Percentiles rank a stretch among this genome's conserved stretches.
These are phyloP conservation scores for Patella vulgata DNA, from an alignment of 1,140 invertebrate species.

Conservation along the genomic window DNA sequence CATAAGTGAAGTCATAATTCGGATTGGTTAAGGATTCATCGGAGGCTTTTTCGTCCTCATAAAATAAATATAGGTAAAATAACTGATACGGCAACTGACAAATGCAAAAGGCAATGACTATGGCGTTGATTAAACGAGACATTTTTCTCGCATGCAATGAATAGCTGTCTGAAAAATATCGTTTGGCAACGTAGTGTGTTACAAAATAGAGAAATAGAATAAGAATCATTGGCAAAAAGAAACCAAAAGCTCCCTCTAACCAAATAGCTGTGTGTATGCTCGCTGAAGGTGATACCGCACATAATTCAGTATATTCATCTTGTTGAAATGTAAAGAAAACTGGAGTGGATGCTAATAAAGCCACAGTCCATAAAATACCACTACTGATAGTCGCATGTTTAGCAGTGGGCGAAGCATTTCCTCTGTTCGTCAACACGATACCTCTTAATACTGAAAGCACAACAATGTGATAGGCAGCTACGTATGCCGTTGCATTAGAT, in stretches of 20 bases:
- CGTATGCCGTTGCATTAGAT: constrained; percentile 39
- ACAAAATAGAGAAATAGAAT: constrained; percentile 50
- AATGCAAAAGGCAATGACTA: constrained; percentile 47
- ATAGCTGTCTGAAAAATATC: constrained; percentile 59
- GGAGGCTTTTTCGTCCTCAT: constrained; percentile 12
- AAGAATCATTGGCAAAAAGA: constrained; percentile 47
- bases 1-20: constrained; percentile 13
- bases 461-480: constrained; percentile 51
- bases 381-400: constrained; percentile 34
- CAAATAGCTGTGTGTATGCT: constrained; percentile 41
- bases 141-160: constrained; percentile 44
- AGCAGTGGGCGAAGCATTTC: constrained; percentile 36
- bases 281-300: constrained; percentile 15
- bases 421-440: constrained; percentile 53
- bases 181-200: constrained; percentile 46
- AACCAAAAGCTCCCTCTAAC: constrained; percentile 46
- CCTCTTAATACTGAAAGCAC: constrained; percentile 50
- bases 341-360: constrained; percentile 19
- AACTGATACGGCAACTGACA: constrained; percentile 52
- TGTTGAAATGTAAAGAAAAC: constrained; percentile 15
- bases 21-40: background rate
- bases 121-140: constrained; percentile 46
- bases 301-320: constrained; percentile 14
- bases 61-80: constrained; percentile 36
- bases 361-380: constrained; percentile 30